Base-by-base conservation (phyloP, 2,888 invertebrate genomes). In the Callimorpha dominula region DNA sequence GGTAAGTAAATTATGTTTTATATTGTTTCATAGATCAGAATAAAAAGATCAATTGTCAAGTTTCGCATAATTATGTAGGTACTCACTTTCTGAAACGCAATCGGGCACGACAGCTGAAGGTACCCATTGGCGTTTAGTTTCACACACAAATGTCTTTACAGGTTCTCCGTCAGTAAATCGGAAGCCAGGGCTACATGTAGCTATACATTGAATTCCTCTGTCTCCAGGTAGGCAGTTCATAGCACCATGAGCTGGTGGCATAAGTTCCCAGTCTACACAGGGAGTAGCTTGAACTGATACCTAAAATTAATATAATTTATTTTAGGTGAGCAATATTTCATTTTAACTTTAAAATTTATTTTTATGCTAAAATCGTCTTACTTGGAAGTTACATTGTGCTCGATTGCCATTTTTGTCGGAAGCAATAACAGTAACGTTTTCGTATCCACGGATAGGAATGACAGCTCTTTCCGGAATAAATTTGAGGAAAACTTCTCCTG, bases 181-280 rank as follows among this genome's bases (percentile, higher is more conserved):
- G 92, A 97, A 99, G 20, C 98, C 98, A 50, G 97, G 97, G 85
- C 98, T 98, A 89, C 99, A 99, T 0, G 98, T 98, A 0, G 98
- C 99, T 76, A 98, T 97, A 87, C 99, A 99, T 83, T 98, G 98
- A 64, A 98, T 96, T 72, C 98, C 98, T 86, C 97, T 96, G 73
- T 98, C 98, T 6, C 98, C 97, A 40, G 98, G 97, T 17, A 98
- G 93, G 86, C 99, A 99, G 87, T 98, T 98, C 49, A 99, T 96
- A 67, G 97, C 98, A 65, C 99, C 99, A 90, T 99, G 97, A 0
- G 98, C 97, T 0, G 99, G 99, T 7, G 98, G 97, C 89, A 97
- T 97, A 9, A 99, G 92, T 88, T 99, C 99, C 98, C 99, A 99
- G 86, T 99, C 98, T 0, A 99, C 99, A 86, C 99, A 99, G 17